A percentile compares a stretch with the other conserved stretches of the same genome.
Evolutionary conservation across 1,140 invertebrate genomes (phyloP).

Genomic region (Sitobion miscanthi): DNA sequence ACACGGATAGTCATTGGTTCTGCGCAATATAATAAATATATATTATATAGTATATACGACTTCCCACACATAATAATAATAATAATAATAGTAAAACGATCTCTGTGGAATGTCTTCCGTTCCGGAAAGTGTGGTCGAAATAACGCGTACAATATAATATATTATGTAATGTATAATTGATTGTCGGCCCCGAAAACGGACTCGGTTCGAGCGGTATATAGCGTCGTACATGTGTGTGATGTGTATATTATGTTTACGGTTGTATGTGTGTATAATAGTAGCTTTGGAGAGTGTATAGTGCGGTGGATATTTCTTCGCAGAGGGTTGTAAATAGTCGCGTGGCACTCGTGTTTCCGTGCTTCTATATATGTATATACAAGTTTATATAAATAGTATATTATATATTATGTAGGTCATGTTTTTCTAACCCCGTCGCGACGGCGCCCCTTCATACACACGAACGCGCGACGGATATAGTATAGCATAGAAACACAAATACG

Average conservation of each 20-base stretch:
- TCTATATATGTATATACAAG: background rate
- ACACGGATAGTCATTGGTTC: background rate
- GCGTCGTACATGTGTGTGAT: background rate
- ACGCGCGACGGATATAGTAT: background rate
- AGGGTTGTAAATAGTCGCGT: constrained; percentile 34
- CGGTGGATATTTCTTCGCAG: background rate
- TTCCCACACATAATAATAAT: background rate
- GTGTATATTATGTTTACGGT: too few relatives aligned
- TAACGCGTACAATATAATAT: background rate
- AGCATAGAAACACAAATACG: background rate
- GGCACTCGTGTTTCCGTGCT: background rate
- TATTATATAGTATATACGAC: background rate
- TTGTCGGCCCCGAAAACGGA: background rate
- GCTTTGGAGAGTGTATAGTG: background rate
- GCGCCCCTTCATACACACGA: background rate
- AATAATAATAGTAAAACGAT: background rate
- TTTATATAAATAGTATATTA: background rate
- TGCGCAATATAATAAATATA: background rate
- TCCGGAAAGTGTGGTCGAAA: background rate
- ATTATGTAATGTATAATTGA: constrained; percentile 8
- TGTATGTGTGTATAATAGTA: background rate
- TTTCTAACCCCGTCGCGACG: constrained; percentile 35
- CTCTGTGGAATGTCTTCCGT: background rate
- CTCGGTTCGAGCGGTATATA: background rate
- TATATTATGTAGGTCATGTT: constrained; percentile 42